Conservation (phyloP, 2,797 vertebrate species). For the Enteromius radiatus region DNA sequence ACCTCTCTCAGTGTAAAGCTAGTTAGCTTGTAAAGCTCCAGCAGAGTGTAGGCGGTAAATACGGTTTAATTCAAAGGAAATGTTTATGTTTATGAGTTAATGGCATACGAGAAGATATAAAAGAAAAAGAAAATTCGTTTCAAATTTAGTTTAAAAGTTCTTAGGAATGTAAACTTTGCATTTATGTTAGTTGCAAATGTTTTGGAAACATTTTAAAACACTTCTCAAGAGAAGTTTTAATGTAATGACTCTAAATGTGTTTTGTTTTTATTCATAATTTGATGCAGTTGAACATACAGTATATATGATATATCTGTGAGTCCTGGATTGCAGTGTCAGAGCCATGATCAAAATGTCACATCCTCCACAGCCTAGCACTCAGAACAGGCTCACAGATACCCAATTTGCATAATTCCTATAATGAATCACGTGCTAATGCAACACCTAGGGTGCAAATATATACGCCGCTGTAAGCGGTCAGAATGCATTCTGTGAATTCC, state of each 20-base stretch:
- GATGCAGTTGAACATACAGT: neutral
- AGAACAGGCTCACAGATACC: neutral
- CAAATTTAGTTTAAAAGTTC: neutral
- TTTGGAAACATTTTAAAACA: neutral
- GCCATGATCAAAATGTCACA: neutral
- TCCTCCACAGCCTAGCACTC: neutral
- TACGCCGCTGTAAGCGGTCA: neutral
- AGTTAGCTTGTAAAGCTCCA: neutral
- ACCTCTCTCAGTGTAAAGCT: neutral
- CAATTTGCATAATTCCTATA: neutral
- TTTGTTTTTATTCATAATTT: no score
- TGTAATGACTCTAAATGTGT: neutral
- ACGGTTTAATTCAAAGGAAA: neutral
- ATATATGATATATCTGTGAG: neutral
- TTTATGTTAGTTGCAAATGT: neutral
- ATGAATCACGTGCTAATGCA: neutral
- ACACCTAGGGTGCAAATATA: neutral
- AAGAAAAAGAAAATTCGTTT: neutral
- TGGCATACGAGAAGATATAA: neutral
- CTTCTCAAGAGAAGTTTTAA: neutral
- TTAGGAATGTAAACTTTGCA: neutral
- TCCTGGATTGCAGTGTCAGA: neutral
- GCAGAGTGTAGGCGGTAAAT: neutral
- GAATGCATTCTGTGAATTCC: slow-evolving; percentile 4
- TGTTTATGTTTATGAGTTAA: neutral